These are phyloP conservation scores for Mustela lutreola DNA, from an alignment of 2,113 vertebrate species.

Conservation along the genomic window DNA sequence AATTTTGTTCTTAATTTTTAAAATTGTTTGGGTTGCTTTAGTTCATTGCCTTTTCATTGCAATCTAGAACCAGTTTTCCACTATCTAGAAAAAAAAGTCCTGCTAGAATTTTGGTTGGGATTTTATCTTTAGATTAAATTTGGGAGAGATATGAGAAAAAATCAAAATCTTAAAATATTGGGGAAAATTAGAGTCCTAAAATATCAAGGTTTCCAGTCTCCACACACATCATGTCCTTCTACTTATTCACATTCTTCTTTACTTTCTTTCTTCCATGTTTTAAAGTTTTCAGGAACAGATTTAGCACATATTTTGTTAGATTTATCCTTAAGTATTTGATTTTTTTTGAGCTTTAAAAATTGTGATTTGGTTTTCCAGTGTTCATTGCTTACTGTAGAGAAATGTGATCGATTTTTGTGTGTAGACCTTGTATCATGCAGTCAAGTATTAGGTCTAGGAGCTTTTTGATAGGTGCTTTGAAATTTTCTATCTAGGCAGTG, in stretches of 20 bases:
- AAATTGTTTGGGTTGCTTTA: neutral
- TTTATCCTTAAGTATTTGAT: neutral
- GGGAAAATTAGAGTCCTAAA: neutral
- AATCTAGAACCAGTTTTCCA: neutral
- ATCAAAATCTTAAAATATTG: slow-evolving; percentile 4
- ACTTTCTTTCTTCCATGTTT: neutral
- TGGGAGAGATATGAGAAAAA: neutral
- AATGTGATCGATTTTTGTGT: neutral
- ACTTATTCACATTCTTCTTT: neutral
- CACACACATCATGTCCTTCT: neutral
- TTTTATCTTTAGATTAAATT: neutral
- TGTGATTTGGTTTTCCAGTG: neutral
- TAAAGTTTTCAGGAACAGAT: neutral
- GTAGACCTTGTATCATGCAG: neutral
- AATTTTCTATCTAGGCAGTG: neutral
- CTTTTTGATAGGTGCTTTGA: neutral
- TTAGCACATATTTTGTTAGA: neutral
- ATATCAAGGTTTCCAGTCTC: neutral
- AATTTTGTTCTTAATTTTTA: neutral
- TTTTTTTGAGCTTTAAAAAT: neutral
- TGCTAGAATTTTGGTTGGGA: neutral
- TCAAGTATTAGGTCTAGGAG: neutral
- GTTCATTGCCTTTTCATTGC: neutral
- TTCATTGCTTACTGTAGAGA: neutral
- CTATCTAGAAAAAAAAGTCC: neutral